Percentiles rank a stretch among this genome's conserved stretches.
Conservation (phyloP, 2,888 invertebrate genomes). For the Chironomus tentans region DNA sequence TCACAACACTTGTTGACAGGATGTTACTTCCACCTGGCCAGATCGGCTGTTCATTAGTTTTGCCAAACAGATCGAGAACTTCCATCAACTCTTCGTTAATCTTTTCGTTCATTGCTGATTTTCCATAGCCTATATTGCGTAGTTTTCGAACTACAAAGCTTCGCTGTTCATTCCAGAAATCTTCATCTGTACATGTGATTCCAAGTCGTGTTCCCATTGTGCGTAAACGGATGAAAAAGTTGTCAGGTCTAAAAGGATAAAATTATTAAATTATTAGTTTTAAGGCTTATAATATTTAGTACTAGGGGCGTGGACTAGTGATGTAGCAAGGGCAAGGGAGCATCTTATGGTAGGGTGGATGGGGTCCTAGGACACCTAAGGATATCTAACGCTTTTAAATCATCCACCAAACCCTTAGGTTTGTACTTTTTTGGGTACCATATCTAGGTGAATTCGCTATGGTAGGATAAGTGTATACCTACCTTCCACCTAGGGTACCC, state of each 20-base stretch:
- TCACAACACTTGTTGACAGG: conserved; percentile 51
- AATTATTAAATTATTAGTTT: too few species aligned
- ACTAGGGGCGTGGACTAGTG: too few species aligned
- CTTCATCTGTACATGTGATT: conserved; percentile 52
- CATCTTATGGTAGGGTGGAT: too few species aligned
- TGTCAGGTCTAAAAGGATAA: conserved; percentile 47
- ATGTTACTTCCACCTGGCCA: conserved; percentile 37
- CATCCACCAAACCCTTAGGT: too few species aligned
- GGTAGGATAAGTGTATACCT: too few species aligned
- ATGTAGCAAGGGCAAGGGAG: too few species aligned
- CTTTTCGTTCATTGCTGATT: conserved; percentile 45
- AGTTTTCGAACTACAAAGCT: conserved; percentile 47
- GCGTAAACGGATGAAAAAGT: conserved; percentile 53
- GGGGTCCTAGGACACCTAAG: too few species aligned
- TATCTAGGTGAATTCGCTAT: too few species aligned
- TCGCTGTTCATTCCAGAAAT: conserved; percentile 49
- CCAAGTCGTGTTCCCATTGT: conserved; percentile 50
- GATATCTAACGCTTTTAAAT: too few species aligned
- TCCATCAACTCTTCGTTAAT: conserved; percentile 48
- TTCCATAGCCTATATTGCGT: conserved; percentile 48
- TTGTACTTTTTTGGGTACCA: too few species aligned
- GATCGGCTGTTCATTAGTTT: conserved; percentile 31
- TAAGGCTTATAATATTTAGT: too few species aligned
- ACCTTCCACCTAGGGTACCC: too few species aligned
- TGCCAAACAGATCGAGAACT: conserved; percentile 36